Evolutionary conservation across 2,888 invertebrate species (phyloP).

Genomic region (Seira musarum): DNA sequence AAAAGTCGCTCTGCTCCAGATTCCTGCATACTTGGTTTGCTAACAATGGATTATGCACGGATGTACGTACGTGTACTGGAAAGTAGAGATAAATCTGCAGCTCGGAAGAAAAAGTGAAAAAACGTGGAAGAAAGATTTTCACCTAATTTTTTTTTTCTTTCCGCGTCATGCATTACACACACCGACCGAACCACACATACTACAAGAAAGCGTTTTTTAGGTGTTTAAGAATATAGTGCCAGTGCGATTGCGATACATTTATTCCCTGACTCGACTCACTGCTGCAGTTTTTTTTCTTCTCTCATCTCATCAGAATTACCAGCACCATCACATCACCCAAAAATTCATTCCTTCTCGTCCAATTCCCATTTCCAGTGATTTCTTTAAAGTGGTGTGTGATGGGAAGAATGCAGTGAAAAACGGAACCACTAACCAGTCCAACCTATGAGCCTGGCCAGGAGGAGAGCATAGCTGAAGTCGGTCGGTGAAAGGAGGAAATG

Average conservation of each 20-base stretch:
- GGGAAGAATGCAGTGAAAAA: conserved; percentile 8
- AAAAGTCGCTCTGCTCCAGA: too few species aligned
- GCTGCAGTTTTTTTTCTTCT: conserved; percentile 11
- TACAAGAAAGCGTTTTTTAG: background rate
- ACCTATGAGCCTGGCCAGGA: too few species aligned
- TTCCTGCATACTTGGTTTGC: too few species aligned
- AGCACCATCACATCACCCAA: conserved; percentile 13
- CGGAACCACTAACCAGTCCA: background rate
- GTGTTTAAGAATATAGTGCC: background rate
- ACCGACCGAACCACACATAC: background rate
- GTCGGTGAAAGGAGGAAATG: background rate
- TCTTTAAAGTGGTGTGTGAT: conserved; percentile 8
- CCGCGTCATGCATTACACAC: conserved; percentile 15
- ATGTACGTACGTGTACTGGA: too few species aligned
- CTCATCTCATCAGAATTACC: conserved; percentile 16
- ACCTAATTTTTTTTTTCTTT: conserved; percentile 48
- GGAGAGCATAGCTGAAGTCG: too few species aligned
- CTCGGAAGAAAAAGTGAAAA: background rate
- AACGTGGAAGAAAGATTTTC: conserved; percentile 47
- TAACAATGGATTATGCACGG: too few species aligned
- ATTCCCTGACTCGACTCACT: background rate
- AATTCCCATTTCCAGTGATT: conserved; percentile 49
- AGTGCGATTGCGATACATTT: background rate
- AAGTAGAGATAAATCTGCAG: background rate
- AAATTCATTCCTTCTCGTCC: conserved; percentile 54